Percentiles rank a stretch among this genome's conserved stretches.
Evolutionary conservation across 2,113 vertebrate genomes (phyloP).

Genomic region (Dermatemys mawii): DNA sequence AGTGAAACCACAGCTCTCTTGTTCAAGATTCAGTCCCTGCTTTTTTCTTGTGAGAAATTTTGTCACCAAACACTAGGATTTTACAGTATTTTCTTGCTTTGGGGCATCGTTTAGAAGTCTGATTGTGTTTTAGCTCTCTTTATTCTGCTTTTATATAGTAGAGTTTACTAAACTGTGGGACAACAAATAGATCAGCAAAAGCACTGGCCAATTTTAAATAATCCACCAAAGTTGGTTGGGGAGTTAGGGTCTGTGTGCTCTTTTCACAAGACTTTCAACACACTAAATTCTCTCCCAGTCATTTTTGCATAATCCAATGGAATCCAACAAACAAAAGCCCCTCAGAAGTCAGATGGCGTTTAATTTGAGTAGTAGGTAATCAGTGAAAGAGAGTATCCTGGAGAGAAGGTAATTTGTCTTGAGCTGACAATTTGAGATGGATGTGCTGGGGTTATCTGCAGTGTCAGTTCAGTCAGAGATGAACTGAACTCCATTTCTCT

Average conservation of each 20-base stretch:
- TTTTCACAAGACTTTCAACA: constrained; percentile 71
- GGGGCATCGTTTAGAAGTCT: constrained; percentile 39
- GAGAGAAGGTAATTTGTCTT: constrained; percentile 74
- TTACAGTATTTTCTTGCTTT: constrained; percentile 29
- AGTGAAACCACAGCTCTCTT: background rate
- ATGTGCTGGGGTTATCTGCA: constrained; percentile 73
- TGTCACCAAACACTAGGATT: constrained; percentile 29
- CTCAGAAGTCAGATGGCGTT: constrained; percentile 71
- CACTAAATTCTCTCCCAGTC: constrained; percentile 11
- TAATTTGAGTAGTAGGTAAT: constrained; percentile 73
- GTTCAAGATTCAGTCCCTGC: background rate
- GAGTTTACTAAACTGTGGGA: constrained; percentile 56
- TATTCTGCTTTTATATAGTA: constrained; percentile 50
- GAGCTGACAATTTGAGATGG: constrained; percentile 70
- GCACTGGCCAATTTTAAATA: background rate
- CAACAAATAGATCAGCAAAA: constrained; percentile 67
- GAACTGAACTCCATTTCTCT: constrained; percentile 60
- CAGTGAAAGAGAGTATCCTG: constrained; percentile 63
- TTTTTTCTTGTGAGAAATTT: constrained; percentile 6
- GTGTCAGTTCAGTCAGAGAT: constrained; percentile 57
- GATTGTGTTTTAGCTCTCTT: constrained; percentile 28
- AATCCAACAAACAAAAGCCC: constrained; percentile 73
- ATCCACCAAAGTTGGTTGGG: constrained; percentile 52
- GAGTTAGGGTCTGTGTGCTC: constrained; percentile 31
- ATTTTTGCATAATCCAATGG: constrained; percentile 75